Conservation (phyloP, 92 coral and sea anemone species). For the Scolanthus callimorphus region DNA sequence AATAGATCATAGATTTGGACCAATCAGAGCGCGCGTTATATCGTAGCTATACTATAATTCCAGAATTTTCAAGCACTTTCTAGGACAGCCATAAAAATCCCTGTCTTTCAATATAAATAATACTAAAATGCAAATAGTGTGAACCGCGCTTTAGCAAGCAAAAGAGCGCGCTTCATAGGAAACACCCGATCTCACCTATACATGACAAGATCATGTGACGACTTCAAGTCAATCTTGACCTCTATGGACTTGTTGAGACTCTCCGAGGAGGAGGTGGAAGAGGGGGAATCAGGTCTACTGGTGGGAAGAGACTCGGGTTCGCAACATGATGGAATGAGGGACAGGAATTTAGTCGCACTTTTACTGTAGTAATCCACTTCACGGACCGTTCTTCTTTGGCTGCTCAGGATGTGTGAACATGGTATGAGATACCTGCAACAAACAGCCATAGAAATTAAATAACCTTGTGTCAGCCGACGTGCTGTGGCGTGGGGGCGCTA, state of each 20-base stretch:
- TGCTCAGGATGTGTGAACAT: slow-evolving; percentile 89
- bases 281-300: slow-evolving; percentile 43
- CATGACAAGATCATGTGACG: slow-evolving; percentile 58
- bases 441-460: too few relatives aligned
- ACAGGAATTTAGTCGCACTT: slow-evolving; percentile 89
- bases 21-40: too few relatives aligned
- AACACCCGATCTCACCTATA: slow-evolving; percentile 49
- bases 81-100: too few relatives aligned
- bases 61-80: too few relatives aligned
- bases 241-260: slow-evolving; percentile 43
- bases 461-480: too few relatives aligned
- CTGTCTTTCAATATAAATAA: too few relatives aligned
- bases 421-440: slow-evolving; percentile 82
- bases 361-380: slow-evolving; percentile 97
- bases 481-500: too few relatives aligned
- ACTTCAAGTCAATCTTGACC: slow-evolving; percentile 71
- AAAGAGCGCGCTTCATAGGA: too few relatives aligned
- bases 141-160: too few relatives aligned
- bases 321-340: slow-evolving; percentile 90
- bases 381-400: slow-evolving; percentile 87
- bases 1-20: too few relatives aligned
- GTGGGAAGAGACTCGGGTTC: slow-evolving; percentile 10
- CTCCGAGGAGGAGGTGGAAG: slow-evolving; percentile 66
- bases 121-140: too few relatives aligned
- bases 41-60: too few relatives aligned